Base-by-base conservation (phyloP, 23 tunicate species). In the Ciona savignyi region DNA sequence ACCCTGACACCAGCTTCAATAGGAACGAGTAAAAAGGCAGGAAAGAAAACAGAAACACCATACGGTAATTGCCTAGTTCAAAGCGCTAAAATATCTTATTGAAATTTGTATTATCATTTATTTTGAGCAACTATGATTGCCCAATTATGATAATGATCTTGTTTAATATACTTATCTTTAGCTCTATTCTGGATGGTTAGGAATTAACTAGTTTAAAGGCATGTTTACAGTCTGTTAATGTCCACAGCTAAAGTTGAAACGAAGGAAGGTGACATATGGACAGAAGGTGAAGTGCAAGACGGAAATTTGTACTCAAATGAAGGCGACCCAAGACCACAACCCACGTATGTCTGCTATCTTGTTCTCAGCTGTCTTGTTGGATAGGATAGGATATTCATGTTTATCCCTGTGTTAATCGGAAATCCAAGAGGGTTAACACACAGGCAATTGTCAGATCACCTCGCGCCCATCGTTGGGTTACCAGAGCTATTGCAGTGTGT, bases 1-100 rank as follows among this genome's bases (percentile, higher is more conserved):
- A 83, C 88, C 34, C 78, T 66, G 70, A 82, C 86, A 0, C 96
- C 96, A 11, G 96, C 68, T 9, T 77, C 63, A 21, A 88, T 88
- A 65, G 96, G 96, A 26, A 42, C 9, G 11, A 42, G 56, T 15
- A 42, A 42, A 42, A 42, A 42, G 56, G 9, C 56, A 6, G 9
- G 11, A 42, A 42, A 42, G 56, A 42, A 42, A 42, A 42, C 15
- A 6, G 56, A 42, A 42, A 42, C 56, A 6, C 56, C 56, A 6
- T 42, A 42, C 15, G 56, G 56, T 42, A 42, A 42, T 42, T 42
- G 32, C 79, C 9, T 70, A 61, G 0, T 77, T 70, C 34, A 78
- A 72, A 11, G 29, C 26, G n/a, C n/a, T n/a, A n/a, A n/a, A 28
- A 28, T 22, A 21, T 21, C 19, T 51, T 51, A 21, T 51, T 15